A percentile compares a stretch with the other conserved stretches of the same genome.
Conservation (phyloP, 2,113 vertebrate species). For the Sula dactylatra region DNA sequence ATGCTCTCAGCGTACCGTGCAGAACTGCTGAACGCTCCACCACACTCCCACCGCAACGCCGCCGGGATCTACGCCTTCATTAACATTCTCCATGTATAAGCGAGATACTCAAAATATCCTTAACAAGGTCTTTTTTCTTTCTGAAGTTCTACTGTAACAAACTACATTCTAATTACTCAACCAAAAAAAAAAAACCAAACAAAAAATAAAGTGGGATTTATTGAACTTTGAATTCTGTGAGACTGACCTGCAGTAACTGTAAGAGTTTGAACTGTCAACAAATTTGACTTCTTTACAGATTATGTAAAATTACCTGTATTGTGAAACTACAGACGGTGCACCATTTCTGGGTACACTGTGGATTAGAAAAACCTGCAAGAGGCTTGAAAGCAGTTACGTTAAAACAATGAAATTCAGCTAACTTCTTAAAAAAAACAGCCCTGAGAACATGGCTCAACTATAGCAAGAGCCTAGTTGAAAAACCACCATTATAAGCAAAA, state of each 20-base stretch:
- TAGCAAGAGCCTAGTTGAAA: slow-evolving; percentile 74
- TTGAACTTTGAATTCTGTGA: slow-evolving; percentile 31
- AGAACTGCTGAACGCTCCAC: neutral
- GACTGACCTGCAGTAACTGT: slow-evolving; percentile 63
- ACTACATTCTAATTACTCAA: slow-evolving; percentile 45
- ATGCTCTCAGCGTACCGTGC: rapidly evolving
- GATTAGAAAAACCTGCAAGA: slow-evolving; percentile 69
- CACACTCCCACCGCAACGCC: neutral
- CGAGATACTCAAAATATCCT: neutral
- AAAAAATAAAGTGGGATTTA: neutral
- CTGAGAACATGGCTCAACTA: slow-evolving; percentile 81
- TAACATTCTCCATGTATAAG: neutral
- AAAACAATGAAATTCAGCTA: slow-evolving; percentile 72
- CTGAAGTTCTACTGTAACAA: slow-evolving; percentile 53
- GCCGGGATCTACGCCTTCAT: neutral
- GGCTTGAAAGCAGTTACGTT: slow-evolving; percentile 63
- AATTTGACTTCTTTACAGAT: slow-evolving; percentile 54
- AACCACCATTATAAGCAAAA: slow-evolving; percentile 67
- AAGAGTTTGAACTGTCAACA: slow-evolving; percentile 50
- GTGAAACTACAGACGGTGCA: slow-evolving; percentile 36
- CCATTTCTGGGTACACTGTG: slow-evolving; percentile 11
- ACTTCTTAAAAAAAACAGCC: slow-evolving; percentile 72
- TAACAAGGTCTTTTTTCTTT: neutral
- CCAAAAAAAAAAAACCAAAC: neutral
- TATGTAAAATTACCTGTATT: slow-evolving; percentile 48